Conservation (phyloP, 2,888 invertebrate genomes). For the Agrochola lota region DNA sequence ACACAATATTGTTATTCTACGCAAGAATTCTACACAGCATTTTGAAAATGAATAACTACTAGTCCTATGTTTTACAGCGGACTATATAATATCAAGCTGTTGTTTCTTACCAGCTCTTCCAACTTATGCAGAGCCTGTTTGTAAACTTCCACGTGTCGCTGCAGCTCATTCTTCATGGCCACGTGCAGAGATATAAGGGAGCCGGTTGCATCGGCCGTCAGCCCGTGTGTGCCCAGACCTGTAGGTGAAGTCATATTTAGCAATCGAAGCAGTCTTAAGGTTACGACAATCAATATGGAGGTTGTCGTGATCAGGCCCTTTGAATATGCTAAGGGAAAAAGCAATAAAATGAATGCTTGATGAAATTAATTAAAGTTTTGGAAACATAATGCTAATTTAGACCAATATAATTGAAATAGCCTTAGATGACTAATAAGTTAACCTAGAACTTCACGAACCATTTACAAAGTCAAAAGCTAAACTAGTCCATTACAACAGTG, state of each 20-base stretch:
- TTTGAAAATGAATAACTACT: neutral
- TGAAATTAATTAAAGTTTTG: neutral
- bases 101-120: constrained; percentile 92
- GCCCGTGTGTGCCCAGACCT: constrained; percentile 96
- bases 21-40: neutral
- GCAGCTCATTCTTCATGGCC: constrained; percentile 95
- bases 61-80: neutral
- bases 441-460: constrained; percentile 28
- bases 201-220: constrained; percentile 92
- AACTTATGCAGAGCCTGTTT: constrained; percentile 96
- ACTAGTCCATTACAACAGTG: constrained; percentile 28
- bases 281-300: neutral
- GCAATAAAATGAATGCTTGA: no score
- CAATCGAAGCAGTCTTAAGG: neutral
- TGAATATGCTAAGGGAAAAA: neutral
- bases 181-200: constrained; percentile 94
- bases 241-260: neutral
- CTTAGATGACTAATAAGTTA: neutral
- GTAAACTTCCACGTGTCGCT: constrained; percentile 95
- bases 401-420: neutral
- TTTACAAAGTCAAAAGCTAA: constrained; percentile 22
- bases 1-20: neutral
- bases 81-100: neutral
- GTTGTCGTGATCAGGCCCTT: no score
- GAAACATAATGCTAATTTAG: neutral